phyloP scores from a whole-genome alignment of 2,797 vertebrate species.

The Chromobotia macracanthus region DNA sequence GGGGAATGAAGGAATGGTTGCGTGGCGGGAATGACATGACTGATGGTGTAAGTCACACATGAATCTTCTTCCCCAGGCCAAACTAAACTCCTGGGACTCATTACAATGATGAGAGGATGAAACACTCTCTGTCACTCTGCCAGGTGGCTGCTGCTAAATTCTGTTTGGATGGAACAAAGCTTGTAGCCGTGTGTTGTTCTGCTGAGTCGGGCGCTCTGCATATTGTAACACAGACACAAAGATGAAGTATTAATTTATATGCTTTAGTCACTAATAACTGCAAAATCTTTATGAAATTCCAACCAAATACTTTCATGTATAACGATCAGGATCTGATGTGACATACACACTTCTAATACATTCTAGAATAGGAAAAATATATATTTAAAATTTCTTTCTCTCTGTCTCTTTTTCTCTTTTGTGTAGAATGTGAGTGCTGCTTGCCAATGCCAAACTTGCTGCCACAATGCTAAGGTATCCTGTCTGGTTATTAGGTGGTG shows the following conservation, averaged over 20 bases:
- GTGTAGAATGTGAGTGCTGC: too few species aligned
- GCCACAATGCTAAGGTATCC: not conserved
- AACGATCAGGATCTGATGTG: not conserved
- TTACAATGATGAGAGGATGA: constrained; percentile 43
- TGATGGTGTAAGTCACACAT: constrained; percentile 28
- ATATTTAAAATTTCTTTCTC: too few species aligned
- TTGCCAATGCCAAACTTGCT: too few species aligned
- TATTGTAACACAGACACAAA: not conserved
- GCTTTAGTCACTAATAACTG: not conserved
- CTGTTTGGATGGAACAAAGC: constrained; percentile 19
- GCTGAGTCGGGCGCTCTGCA: not conserved
- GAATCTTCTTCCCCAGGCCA: constrained; percentile 29
- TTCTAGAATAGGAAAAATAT: too few species aligned
- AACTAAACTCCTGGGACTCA: constrained; percentile 45
- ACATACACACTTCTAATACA: too few species aligned
- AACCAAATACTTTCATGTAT: not conserved
- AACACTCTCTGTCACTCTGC: constrained; percentile 27
- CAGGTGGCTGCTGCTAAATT: constrained; percentile 32
- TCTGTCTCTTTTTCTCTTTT: too few species aligned
- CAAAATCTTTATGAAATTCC: not conserved
- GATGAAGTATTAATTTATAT: not conserved
- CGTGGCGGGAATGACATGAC: constrained; percentile 24
- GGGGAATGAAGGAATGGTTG: constrained; percentile 21
- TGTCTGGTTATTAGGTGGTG: not conserved
- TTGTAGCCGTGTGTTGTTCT: constrained; percentile 8